A percentile compares a stretch with the other conserved stretches of the same genome.
Evolutionary conservation across 2,113 vertebrate genomes (phyloP).

Genomic region (Dicaeum eximium): DNA sequence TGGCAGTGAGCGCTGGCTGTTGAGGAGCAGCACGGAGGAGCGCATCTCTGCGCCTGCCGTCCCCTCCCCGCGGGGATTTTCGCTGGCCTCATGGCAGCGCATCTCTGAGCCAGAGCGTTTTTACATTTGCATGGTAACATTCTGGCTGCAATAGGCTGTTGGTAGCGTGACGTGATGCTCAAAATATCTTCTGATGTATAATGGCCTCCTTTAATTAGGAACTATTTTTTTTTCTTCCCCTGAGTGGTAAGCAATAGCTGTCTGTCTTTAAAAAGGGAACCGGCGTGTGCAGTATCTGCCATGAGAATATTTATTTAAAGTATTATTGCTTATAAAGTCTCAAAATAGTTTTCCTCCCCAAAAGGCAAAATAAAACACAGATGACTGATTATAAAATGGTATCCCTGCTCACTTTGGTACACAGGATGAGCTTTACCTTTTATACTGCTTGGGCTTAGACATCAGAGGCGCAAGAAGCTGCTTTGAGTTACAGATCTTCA

Average conservation of each 20-base stretch:
- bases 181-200: slow-evolving; percentile 43
- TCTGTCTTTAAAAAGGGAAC: neutral
- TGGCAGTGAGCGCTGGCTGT: neutral
- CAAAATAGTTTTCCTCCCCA: slow-evolving; percentile 55
- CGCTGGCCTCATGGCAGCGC: neutral
- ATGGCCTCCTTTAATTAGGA: slow-evolving; percentile 32
- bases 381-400: slow-evolving; percentile 72
- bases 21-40: neutral
- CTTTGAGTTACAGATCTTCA: slow-evolving; percentile 97
- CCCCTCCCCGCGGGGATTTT: neutral
- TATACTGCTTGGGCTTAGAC: slow-evolving; percentile 85
- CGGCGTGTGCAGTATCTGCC: neutral
- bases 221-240: neutral
- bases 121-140: slow-evolving; percentile 32
- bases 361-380: slow-evolving; percentile 69
- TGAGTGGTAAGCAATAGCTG: neutral
- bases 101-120: neutral
- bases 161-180: slow-evolving; percentile 31
- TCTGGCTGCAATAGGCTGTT: neutral
- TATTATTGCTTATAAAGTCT: slow-evolving; percentile 57
- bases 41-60: neutral
- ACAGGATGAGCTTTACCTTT: slow-evolving; percentile 85
- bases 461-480: slow-evolving; percentile 87
- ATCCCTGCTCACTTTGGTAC: slow-evolving; percentile 65
- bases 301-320: slow-evolving; percentile 37